phyloP scores from a whole-genome alignment of 2,797 vertebrate genomes.

The Myotis planiceps region DNA sequence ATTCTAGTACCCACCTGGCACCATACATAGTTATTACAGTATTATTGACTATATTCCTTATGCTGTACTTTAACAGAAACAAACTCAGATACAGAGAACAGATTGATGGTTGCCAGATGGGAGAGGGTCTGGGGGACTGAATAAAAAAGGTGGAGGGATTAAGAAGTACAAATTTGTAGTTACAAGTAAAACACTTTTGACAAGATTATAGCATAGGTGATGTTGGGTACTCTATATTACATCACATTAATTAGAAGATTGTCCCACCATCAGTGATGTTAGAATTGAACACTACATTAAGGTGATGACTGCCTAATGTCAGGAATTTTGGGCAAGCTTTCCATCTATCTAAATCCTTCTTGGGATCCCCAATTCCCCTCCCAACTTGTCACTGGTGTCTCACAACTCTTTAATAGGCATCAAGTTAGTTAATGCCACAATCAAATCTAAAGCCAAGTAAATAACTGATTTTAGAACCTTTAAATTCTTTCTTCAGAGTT shows the following conservation, averaged over 20 bases:
- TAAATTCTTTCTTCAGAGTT: slow-evolving; percentile 23
- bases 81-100: not conserved
- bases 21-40: not conserved
- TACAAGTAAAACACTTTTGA: slow-evolving; percentile 2
- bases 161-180: not conserved
- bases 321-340: not conserved
- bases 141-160: not conserved
- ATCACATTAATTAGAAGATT: not conserved
- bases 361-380: not conserved
- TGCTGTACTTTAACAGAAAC: not conserved
- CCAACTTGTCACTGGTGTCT: not conserved
- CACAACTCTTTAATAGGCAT: slow-evolving; percentile 20
- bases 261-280: not conserved
- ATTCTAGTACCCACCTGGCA: not conserved
- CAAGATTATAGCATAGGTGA: not conserved
- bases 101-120: not conserved
- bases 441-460: slow-evolving; percentile 6
- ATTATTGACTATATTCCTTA: not conserved
- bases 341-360: not conserved
- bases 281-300: not conserved
- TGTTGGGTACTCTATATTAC: not conserved
- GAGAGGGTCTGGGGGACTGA: not conserved
- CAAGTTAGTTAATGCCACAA: slow-evolving; percentile 22
- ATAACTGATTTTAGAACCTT: not conserved
- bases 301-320: not conserved